Evolutionary conservation across 1,140 invertebrate species (phyloP).

Genomic region (Drosophila sproati): DNA sequence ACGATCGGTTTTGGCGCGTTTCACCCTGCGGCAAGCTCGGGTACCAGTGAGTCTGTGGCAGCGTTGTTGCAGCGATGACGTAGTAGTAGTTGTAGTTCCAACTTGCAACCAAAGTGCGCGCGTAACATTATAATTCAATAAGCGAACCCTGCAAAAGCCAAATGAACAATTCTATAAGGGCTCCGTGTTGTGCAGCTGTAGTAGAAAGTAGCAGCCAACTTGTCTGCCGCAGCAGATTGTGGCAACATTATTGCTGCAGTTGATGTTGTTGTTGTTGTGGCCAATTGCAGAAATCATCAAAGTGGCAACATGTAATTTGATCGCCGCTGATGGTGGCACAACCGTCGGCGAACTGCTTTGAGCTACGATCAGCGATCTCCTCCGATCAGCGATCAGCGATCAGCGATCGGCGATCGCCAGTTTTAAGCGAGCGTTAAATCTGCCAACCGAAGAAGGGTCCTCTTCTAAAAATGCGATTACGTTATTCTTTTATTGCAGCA

Average conservation of each 20-base stretch:
- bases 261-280: slow-evolving; percentile 53
- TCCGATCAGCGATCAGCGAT: slow-evolving; percentile 23
- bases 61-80: slow-evolving; percentile 49
- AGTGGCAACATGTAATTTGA: slow-evolving; percentile 75
- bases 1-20: slow-evolving; percentile 20
- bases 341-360: slow-evolving; percentile 65
- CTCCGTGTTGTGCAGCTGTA: slow-evolving; percentile 49
- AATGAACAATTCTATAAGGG: slow-evolving; percentile 30
- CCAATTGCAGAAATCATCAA: slow-evolving; percentile 80
- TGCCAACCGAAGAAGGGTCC: slow-evolving; percentile 16
- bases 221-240: slow-evolving; percentile 59
- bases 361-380: slow-evolving; percentile 33
- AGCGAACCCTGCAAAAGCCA: slow-evolving; percentile 35
- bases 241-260: slow-evolving; percentile 43
- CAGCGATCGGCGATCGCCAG: slow-evolving; percentile 28
- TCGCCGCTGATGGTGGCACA: slow-evolving; percentile 51
- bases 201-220: slow-evolving; percentile 56
- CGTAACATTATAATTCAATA: slow-evolving; percentile 79
- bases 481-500: slow-evolving; percentile 48
- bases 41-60: slow-evolving; percentile 24
- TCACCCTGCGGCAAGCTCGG: slow-evolving; percentile 3
- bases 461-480: slow-evolving; percentile 58
- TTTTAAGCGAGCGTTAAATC: slow-evolving; percentile 77
- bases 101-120: slow-evolving; percentile 41
- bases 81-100: slow-evolving; percentile 28